These are phyloP conservation scores for Acrocephalus kingi DNA, from an alignment of 2,113 vertebrate species.

Conservation along the genomic window DNA sequence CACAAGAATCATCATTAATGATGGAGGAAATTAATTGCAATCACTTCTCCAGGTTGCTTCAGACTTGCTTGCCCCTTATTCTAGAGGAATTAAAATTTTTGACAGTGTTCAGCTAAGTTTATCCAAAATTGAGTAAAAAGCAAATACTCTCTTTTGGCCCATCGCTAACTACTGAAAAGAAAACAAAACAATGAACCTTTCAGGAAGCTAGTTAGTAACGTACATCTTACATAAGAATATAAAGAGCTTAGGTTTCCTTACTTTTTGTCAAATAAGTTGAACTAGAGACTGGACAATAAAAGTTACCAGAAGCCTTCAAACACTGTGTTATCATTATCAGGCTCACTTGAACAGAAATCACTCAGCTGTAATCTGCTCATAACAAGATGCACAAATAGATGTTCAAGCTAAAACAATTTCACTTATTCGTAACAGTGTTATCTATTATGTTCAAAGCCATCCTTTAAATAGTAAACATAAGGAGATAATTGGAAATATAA, in stretches of 20 bases:
- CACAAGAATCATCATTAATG: not conserved
- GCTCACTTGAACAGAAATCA: not conserved
- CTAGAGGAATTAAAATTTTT: not conserved
- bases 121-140: not conserved
- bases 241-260: not conserved
- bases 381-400: not conserved
- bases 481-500: not conserved
- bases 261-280: not conserved
- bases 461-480: not conserved
- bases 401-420: slow-evolving; percentile 27
- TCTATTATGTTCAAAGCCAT: not conserved
- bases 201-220: not conserved
- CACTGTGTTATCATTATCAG: not conserved
- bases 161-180: not conserved
- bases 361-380: not conserved
- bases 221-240: not conserved
- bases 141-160: not conserved
- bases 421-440: not conserved
- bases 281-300: not conserved
- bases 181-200: not conserved
- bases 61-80: not conserved
- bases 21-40: not conserved
- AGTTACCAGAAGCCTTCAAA: not conserved
- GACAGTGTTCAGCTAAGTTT: not conserved
- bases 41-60: not conserved